A percentile compares a stretch with the other conserved stretches of the same genome.
Evolutionary conservation across 1,140 invertebrate species (phyloP).

Genomic region (Hypothenemus hampei): DNA sequence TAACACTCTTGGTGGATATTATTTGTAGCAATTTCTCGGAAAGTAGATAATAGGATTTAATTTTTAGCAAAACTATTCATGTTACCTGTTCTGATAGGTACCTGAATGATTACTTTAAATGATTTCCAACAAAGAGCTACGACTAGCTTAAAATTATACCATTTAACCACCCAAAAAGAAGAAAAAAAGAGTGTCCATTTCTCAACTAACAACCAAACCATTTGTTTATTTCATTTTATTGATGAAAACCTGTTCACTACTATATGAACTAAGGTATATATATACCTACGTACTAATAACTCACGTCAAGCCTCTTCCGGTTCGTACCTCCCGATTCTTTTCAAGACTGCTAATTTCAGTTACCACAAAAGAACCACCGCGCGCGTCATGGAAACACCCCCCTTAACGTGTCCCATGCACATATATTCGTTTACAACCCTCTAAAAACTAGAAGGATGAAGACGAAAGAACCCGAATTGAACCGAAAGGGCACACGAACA

Average conservation of each 20-base stretch:
- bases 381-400: constrained; percentile 21
- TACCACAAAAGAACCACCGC: constrained; percentile 26
- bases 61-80: too few relatives aligned
- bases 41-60: too few relatives aligned
- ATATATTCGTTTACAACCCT: constrained; percentile 32
- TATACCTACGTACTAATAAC: constrained; percentile 14
- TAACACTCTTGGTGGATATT: too few relatives aligned
- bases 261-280: constrained; percentile 7
- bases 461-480: constrained; percentile 18
- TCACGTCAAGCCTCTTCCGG: constrained; percentile 13
- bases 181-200: too few relatives aligned
- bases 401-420: constrained; percentile 27
- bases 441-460: constrained; percentile 17
- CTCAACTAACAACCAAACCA: too few relatives aligned
- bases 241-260: constrained; percentile 3
- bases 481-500: constrained; percentile 15
- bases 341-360: constrained; percentile 21
- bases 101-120: too few relatives aligned
- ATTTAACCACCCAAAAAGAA: too few relatives aligned
- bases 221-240: too few relatives aligned
- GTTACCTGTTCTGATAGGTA: too few relatives aligned
- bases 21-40: too few relatives aligned
- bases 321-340: constrained; percentile 23
- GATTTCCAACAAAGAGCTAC: too few relatives aligned
- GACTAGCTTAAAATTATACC: too few relatives aligned